Evolutionary conservation across 1,140 invertebrate genomes (phyloP), one percentile per base, ranked within the genome.

Genomic region (Drosophila paulistorum): DNA sequence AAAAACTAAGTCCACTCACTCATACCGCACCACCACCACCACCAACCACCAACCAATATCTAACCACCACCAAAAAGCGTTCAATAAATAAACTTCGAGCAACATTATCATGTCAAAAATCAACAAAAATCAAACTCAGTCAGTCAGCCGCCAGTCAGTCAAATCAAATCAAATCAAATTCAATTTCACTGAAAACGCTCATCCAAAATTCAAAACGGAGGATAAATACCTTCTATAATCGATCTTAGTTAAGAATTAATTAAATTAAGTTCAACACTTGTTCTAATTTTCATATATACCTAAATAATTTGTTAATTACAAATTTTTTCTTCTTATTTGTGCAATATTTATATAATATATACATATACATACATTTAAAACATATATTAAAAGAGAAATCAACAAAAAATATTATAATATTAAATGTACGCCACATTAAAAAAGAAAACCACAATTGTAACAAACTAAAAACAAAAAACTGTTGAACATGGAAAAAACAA

Each of bases 21-120:
- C 17, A 54, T 45, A 42, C 74, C 57, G 45, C 62, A 77, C 67
- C 57, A 58, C 42, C 57, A 35, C 23, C 57, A 79, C 68, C 58
- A 57, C 5, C 30, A 26, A 37, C 37, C 65, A 85, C 68, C 70
- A 54, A 67, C 57, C 58, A 55, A 69, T 51, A 54, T 83, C 83
- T 83, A 82, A 86, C 69, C 42, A 65, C 65, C 33, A 54, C 26
- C 37, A 59, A 59, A 60, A 62, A 42, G 54, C 61, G 76, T 57
- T 51, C 45, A 65, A 61, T 68, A 10, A 71, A 63, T 48, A 51
- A 51, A 63, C 37, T 60, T 58, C 85, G 84, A 68, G 73, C 85
- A 80, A 87, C 84, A 89, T 87, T 87, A 89, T 89, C 84, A 89
- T 84, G 84, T 74, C 74, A 70, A 85, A 72, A 85, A 82, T 80